Evolutionary conservation across 2,113 vertebrate species (phyloP).

Genomic region (Crocuta crocuta): DNA sequence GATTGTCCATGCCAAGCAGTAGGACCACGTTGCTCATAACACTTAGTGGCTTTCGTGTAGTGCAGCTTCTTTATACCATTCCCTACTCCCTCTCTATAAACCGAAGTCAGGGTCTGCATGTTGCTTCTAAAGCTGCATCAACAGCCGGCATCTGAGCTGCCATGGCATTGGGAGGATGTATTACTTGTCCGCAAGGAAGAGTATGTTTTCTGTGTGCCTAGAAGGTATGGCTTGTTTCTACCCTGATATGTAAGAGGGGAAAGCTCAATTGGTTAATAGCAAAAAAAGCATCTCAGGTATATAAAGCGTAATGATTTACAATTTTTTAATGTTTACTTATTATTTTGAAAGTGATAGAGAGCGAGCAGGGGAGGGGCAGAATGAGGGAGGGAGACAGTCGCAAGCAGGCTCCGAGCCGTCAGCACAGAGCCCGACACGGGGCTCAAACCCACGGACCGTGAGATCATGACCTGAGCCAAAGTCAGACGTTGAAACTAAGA

Average conservation of each 20-base stretch:
- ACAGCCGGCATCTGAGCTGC: not conserved
- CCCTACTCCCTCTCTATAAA: not conserved
- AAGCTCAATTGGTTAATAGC: not conserved
- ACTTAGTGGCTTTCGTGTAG: not conserved
- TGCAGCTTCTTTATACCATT: not conserved
- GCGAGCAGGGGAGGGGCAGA: too few species aligned
- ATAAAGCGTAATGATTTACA: not conserved
- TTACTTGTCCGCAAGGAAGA: not conserved
- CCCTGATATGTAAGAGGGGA: not conserved
- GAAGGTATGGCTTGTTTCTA: not conserved
- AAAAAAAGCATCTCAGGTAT: not conserved
- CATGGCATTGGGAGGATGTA: not conserved
- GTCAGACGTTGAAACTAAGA: too few species aligned
- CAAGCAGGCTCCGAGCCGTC: too few species aligned
- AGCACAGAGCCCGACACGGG: too few species aligned
- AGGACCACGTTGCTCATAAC: not conserved
- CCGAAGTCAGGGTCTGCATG: not conserved
- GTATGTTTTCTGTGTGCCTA: not conserved
- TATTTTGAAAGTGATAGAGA: too few species aligned
- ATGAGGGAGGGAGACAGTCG: too few species aligned
- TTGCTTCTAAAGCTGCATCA: not conserved
- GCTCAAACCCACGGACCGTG: too few species aligned
- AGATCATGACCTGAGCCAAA: too few species aligned
- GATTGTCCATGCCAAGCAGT: not conserved
- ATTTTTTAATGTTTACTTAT: too few species aligned